Percentiles rank a stretch among this genome's conserved stretches.
Evolutionary conservation across 2,113 vertebrate genomes (phyloP).

Genomic region (Plotosus lineatus): DNA sequence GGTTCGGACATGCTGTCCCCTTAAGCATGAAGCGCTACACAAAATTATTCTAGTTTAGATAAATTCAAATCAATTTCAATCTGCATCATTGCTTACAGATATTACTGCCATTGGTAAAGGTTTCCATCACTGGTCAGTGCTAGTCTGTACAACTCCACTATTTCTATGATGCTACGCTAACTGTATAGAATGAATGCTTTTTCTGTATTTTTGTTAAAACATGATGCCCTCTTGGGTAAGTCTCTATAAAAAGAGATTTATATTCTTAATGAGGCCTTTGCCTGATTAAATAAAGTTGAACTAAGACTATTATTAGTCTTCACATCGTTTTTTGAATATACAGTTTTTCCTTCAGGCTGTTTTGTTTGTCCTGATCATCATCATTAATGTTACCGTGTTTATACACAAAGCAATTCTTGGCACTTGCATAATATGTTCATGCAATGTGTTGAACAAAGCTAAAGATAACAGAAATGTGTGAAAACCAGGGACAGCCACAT

Average conservation of each 20-base stretch:
- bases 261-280: not conserved
- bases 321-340: not conserved
- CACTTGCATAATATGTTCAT: conserved; percentile 25
- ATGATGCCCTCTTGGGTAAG: not conserved
- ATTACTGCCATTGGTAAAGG: not conserved
- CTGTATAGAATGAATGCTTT: not conserved
- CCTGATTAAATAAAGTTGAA: not conserved
- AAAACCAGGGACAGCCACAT: conserved; percentile 39
- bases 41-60: not conserved
- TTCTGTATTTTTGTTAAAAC: not conserved
- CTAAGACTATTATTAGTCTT: not conserved
- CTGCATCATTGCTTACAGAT: too few relatives aligned
- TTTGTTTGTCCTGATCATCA: conserved; percentile 13
- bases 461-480: conserved; percentile 62
- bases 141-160: too few relatives aligned
- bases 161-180: not conserved
- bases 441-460: conserved; percentile 48
- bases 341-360: not conserved
- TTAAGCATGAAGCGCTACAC: not conserved
- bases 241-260: not conserved
- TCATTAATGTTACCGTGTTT: conserved; percentile 22
- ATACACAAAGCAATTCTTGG: conserved; percentile 13
- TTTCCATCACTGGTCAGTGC: too few relatives aligned
- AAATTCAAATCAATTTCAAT: not conserved
- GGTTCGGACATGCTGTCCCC: not conserved